These are phyloP conservation scores for Ascidia mentula DNA, from an alignment of 23 tunicate species.

Conservation along the genomic window DNA sequence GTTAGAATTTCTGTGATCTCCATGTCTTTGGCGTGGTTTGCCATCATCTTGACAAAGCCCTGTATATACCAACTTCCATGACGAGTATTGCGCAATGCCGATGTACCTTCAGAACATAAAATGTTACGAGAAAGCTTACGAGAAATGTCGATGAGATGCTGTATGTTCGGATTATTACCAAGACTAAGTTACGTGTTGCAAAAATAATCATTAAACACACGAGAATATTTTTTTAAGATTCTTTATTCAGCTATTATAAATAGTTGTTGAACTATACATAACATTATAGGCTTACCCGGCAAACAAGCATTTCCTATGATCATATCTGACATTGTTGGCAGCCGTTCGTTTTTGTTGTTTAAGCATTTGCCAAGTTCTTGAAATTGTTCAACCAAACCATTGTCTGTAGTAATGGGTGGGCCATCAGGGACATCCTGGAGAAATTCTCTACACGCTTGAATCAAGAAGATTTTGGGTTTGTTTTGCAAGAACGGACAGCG, in stretches of 20 bases:
- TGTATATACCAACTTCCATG: constrained; percentile 68
- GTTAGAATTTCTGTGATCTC: constrained; percentile 54
- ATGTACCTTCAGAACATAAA: constrained; percentile 8
- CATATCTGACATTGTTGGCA: constrained; percentile 65
- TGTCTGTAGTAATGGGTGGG: not conserved
- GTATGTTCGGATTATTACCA: too few relatives aligned
- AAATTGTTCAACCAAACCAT: not conserved
- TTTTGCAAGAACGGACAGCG: constrained; percentile 61
- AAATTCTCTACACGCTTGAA: constrained; percentile 53
- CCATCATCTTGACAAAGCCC: constrained; percentile 39
- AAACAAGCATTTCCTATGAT: constrained; percentile 45
- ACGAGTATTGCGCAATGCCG: constrained; percentile 63
- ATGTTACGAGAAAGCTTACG: too few relatives aligned
- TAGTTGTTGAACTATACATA: too few relatives aligned
- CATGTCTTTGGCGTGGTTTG: constrained; percentile 42
- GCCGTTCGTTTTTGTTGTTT: constrained; percentile 14
- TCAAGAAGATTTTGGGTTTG: constrained; percentile 71
- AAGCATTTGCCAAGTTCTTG: not conserved
- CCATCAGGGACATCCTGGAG: constrained; percentile 10
- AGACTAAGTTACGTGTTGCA: too few relatives aligned
- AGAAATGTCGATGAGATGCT: too few relatives aligned
- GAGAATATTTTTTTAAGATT: too few relatives aligned
- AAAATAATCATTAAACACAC: too few relatives aligned
- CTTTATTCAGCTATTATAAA: too few relatives aligned
- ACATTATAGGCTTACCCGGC: constrained; percentile 29